Percentiles rank a stretch among this genome's conserved stretches.
Evolutionary conservation across 2,888 invertebrate genomes (phyloP).

Genomic region (Heliconius aoede): DNA sequence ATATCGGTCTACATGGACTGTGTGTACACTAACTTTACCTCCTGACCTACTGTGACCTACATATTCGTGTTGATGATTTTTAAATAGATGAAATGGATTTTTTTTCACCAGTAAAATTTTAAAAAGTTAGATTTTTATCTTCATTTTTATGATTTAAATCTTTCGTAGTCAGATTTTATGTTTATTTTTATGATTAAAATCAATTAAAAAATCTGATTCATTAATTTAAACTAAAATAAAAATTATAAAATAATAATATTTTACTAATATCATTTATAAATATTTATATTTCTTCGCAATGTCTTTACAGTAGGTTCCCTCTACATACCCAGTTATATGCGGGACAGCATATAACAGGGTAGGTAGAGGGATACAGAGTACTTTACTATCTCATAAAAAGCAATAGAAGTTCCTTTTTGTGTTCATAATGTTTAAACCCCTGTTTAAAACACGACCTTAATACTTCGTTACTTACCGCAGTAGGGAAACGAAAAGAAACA

Average conservation of each 20-base stretch:
- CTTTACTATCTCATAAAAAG: constrained; percentile 2
- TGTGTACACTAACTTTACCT: constrained; percentile 31
- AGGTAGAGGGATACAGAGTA: too few species aligned
- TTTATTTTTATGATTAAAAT: too few species aligned
- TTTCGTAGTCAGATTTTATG: too few species aligned
- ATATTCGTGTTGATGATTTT: constrained; percentile 16
- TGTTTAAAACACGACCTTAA: constrained; percentile 33
- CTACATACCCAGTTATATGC: too few species aligned
- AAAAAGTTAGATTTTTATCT: neutral
- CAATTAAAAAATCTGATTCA: neutral
- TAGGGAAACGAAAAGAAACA: constrained; percentile 35
- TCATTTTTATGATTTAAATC: neutral
- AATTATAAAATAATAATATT: too few species aligned
- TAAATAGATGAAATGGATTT: constrained; percentile 7
- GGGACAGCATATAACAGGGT: too few species aligned
- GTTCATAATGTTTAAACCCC: constrained; percentile 4
- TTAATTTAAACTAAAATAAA: neutral
- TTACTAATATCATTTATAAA: too few species aligned
- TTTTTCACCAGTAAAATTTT: neutral
- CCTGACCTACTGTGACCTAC: constrained; percentile 23
- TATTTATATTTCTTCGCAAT: too few species aligned
- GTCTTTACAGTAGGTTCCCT: neutral
- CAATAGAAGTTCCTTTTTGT: neutral
- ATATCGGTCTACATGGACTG: constrained; percentile 31
- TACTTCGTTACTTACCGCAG: constrained; percentile 35